Evolutionary conservation across 2,113 vertebrate species (phyloP).

Genomic region (Amblyornis subalaris): DNA sequence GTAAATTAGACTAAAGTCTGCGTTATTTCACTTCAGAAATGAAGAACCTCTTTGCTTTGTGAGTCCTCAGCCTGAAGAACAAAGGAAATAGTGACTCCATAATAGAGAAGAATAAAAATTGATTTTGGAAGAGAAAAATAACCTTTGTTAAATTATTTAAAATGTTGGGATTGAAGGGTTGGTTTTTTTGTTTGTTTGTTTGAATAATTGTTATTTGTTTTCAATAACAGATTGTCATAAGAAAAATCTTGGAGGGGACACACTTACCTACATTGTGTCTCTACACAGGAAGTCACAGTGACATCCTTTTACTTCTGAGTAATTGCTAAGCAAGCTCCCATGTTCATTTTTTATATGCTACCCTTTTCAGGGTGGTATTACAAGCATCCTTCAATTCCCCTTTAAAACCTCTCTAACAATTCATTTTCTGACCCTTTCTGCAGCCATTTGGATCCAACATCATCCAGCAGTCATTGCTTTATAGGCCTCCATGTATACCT

Average conservation of each 20-base stretch:
- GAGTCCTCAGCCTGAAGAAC: neutral
- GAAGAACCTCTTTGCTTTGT: neutral
- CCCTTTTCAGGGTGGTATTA: neutral
- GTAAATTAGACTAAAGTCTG: neutral
- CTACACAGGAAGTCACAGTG: neutral
- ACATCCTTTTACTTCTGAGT: neutral
- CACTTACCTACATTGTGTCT: neutral
- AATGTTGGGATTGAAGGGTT: neutral
- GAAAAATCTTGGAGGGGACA: neutral
- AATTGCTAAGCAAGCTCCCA: neutral
- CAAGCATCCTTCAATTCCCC: neutral
- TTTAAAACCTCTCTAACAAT: neutral
- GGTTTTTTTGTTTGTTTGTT: neutral
- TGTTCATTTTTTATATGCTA: neutral
- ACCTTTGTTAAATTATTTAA: neutral
- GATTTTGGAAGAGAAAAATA: neutral
- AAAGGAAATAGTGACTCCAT: neutral
- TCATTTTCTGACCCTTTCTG: neutral
- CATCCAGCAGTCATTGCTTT: neutral
- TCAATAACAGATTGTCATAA: neutral
- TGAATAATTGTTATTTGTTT: neutral
- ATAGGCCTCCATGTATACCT: neutral
- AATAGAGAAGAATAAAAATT: neutral
- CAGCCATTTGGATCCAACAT: neutral
- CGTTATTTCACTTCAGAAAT: neutral